Conservation (phyloP, 2,797 vertebrate species). For the Enteromius argenteus region DNA sequence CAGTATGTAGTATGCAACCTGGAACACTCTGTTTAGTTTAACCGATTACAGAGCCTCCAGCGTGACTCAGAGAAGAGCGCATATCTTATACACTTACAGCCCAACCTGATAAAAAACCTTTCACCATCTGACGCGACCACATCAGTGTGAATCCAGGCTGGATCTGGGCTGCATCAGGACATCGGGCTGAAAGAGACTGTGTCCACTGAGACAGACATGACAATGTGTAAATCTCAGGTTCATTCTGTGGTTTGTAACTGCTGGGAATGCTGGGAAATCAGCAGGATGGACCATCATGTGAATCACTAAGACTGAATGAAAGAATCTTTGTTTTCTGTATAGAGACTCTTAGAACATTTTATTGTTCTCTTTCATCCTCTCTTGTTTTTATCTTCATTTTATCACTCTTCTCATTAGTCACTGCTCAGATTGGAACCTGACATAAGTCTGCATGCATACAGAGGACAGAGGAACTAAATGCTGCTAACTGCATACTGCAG, state of each 20-base stretch:
- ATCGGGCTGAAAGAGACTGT: conserved; percentile 20
- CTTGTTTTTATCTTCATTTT: neutral
- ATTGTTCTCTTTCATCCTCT: neutral
- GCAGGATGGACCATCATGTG: neutral
- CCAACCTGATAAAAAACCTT: neutral
- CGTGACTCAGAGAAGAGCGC: neutral
- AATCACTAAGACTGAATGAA: conserved; percentile 8
- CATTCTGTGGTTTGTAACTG: conserved; percentile 13
- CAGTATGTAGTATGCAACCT: conserved; percentile 16
- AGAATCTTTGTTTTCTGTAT: neutral
- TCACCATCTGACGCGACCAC: neutral
- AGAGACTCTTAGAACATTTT: neutral
- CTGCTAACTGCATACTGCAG: neutral
- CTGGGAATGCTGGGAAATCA: conserved; percentile 10
- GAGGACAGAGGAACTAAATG: neutral
- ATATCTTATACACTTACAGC: neutral
- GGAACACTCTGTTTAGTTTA: conserved; percentile 24
- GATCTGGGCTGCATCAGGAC: neutral
- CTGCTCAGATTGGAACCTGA: neutral
- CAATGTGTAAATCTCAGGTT: conserved; percentile 28
- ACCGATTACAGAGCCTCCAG: conserved; percentile 3
- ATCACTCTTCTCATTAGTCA: neutral
- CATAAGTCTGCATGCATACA: neutral
- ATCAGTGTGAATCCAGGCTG: neutral
- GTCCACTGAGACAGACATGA: conserved; percentile 11